Evolutionary conservation across 2,888 invertebrate species (phyloP).

Genomic region (Diloba caeruleocephala): DNA sequence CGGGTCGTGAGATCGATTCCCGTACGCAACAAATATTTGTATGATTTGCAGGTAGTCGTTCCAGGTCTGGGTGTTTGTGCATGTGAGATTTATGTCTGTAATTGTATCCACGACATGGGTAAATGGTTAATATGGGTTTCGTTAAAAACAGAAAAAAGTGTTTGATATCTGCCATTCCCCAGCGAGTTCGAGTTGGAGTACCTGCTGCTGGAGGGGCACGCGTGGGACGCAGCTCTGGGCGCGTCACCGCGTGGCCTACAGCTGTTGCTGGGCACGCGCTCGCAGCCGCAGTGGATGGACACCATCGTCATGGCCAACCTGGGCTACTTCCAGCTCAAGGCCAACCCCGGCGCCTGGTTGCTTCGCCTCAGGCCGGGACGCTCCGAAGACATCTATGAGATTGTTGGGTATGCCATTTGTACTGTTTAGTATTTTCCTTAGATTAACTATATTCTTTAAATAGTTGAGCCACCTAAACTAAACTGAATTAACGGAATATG

Average conservation of each 20-base stretch:
- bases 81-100: no score
- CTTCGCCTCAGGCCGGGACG: slow-evolving; percentile 96
- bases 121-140: no score
- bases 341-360: slow-evolving; percentile 99
- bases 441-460: no score
- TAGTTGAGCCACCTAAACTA: no score
- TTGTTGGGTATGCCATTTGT: slow-evolving; percentile 90
- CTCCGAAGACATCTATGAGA: slow-evolving; percentile 98
- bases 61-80: no score
- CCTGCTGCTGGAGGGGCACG: slow-evolving; percentile 97
- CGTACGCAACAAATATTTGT: no score
- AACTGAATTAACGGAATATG: no score
- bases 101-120: no score
- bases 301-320: slow-evolving; percentile 99
- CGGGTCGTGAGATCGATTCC: no score
- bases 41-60: no score
- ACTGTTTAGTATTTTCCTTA: no score
- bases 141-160: no score
- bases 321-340: slow-evolving; percentile 98
- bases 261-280: slow-evolving; percentile 96
- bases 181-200: slow-evolving; percentile 99
- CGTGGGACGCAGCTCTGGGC: slow-evolving; percentile 96
- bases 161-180: slow-evolving; percentile 28
- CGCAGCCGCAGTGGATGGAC: slow-evolving; percentile 94
- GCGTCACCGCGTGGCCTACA: slow-evolving; percentile 99